These are phyloP conservation scores for Penaeus chinensis DNA, from an alignment of 1,140 invertebrate species.

Conservation along the genomic window DNA sequence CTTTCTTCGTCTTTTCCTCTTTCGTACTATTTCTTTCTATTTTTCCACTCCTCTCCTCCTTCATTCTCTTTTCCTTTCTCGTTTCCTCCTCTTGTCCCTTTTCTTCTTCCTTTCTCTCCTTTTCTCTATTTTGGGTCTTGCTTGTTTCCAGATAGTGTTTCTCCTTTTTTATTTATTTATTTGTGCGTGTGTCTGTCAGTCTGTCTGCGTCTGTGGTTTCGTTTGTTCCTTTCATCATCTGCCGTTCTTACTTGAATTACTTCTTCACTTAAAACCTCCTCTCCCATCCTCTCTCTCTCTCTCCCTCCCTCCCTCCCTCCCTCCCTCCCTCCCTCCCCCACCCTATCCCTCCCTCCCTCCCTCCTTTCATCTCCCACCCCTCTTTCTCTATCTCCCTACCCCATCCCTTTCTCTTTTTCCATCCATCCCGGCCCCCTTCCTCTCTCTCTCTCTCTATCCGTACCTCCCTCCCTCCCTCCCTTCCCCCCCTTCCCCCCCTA, in stretches of 20 bases:
- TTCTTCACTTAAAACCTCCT: not conserved
- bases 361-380: not conserved
- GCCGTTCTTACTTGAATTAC: not conserved
- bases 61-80: not conserved
- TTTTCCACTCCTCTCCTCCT: not conserved
- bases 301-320: not conserved
- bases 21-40: not conserved
- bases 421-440: not conserved
- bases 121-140: not conserved
- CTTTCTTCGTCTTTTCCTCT: too few relatives aligned
- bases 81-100: not conserved
- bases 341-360: not conserved
- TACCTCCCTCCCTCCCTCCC: not conserved
- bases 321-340: not conserved
- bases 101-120: slow-evolving; percentile 2
- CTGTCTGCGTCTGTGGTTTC: not conserved
- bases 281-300: not conserved
- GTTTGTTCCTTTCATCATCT: not conserved
- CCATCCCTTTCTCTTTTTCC: not conserved
- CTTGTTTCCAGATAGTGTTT: not conserved
- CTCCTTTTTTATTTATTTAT: too few relatives aligned
- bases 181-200: too few relatives aligned
- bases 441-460: not conserved
- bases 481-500: not conserved
- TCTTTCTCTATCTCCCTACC: too few relatives aligned